Conservation (phyloP, 2,888 invertebrate species). For the Campaea margaritaria region DNA sequence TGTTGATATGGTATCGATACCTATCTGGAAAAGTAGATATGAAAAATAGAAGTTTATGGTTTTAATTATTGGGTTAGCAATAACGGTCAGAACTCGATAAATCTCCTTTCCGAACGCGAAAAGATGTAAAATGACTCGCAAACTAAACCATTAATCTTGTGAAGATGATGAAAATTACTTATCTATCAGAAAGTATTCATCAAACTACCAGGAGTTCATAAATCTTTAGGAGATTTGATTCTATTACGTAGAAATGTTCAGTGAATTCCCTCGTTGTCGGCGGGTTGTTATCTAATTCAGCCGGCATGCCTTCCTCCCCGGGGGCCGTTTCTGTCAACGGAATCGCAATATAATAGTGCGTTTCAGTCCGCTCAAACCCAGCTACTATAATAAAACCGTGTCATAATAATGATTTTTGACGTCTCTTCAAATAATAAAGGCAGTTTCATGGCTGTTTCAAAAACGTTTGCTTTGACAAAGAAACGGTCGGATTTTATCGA, state of each 20-base stretch:
- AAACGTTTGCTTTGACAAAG: conserved; percentile 8
- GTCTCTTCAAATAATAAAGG: neutral
- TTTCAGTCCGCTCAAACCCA: conserved; percentile 26
- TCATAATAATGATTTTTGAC: conserved; percentile 3
- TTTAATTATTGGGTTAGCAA: too few relatives aligned
- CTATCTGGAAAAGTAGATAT: too few relatives aligned
- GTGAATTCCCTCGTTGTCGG: conserved; percentile 45
- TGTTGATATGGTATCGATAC: too few relatives aligned
- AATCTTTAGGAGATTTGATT: conserved; percentile 42
- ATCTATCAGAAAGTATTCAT: conserved; percentile 24
- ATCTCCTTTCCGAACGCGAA: too few relatives aligned
- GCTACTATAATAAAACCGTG: neutral
- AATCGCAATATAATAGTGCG: conserved; percentile 44
- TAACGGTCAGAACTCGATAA: too few relatives aligned
- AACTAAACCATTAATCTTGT: conserved; percentile 10
- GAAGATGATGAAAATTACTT: conserved; percentile 19
- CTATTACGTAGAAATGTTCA: conserved; percentile 47
- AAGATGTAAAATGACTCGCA: too few relatives aligned
- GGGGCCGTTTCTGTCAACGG: conserved; percentile 47
- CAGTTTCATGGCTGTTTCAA: neutral
- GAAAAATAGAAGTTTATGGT: too few relatives aligned
- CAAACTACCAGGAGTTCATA: conserved; percentile 34
- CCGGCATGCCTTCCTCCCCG: conserved; percentile 44
- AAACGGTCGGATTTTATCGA: neutral
- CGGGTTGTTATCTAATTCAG: conserved; percentile 53